Base-by-base conservation (phyloP, 2,888 invertebrate species). In the Stenurella melanura region DNA sequence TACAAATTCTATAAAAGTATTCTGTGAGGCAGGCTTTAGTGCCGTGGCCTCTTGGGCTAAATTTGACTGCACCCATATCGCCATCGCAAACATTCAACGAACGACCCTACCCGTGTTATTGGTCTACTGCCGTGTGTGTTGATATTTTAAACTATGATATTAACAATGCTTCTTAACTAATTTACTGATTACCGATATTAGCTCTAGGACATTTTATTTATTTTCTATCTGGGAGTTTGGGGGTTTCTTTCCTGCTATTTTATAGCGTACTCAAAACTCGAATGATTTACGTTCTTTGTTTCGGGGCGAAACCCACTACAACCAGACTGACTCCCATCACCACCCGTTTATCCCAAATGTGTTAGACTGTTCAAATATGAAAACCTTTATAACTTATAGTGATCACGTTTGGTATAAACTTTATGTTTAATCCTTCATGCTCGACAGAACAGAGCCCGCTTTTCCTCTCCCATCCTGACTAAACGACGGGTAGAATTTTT, bases 51-150 rank as follows among this genome's bases (percentile, higher is more conserved):
- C n/a, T n/a, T n/a, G n/a, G n/a, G n/a, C n/a, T n/a, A n/a, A n/a
- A n/a, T 30, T 64, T 74, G 67, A 71, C 70, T 77, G 74, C 74
- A 77, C 77, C 66, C 66, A 63, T 63, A 66, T 76, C 66, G 73
- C 75, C 80, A 76, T 78, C 75, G 74, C 69, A 73, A 76, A 76
- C 68, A 73, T 71, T 80, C 78, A 76, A 74, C 76, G 67, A 71
- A 79, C 78, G 70, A 61, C 50, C 68, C 66, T 71, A 12, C n/a
- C 38, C 66, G 21, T 70, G 70, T 75, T 79, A 75, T 80, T 83
- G 84, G 83, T 86, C 82, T 86, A 84, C 88, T 89, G 88, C 88
- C 88, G 88, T 89, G 88, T 89, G 88, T 88, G 88, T 87, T 86
- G 83, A 86, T 86, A 87, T 86, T 86, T 86, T 87, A 87, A 87